phyloP scores from a whole-genome alignment of 2,113 vertebrate genomes.

The Hystrix cristata region DNA sequence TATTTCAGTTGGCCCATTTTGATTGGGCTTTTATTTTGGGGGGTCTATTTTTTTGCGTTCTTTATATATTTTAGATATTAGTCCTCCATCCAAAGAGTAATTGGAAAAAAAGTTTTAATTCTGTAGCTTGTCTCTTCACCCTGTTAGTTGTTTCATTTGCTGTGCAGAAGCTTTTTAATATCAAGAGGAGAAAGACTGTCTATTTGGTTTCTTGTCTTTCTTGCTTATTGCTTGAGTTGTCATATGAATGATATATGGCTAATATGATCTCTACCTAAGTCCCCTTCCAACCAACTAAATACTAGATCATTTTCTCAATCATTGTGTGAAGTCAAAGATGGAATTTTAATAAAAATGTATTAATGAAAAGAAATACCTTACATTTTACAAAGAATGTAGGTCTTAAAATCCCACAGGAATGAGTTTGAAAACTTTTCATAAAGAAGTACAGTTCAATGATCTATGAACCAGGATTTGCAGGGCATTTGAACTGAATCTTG shows the following conservation, averaged over 20 bases:
- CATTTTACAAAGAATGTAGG: background rate
- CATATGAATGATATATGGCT: too few relatives aligned
- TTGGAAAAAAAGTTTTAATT: background rate
- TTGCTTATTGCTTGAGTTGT: too few relatives aligned
- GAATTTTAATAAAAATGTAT: background rate
- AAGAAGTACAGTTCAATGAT: background rate
- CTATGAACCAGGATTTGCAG: background rate
- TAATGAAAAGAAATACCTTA: background rate
- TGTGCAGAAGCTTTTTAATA: background rate
- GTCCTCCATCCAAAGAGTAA: background rate
- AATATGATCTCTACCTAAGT: background rate
- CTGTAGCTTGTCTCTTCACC: background rate
- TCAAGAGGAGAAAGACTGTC: too few relatives aligned
- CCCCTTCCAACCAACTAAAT: background rate
- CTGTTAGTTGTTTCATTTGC: background rate
- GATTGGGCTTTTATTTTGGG: background rate
- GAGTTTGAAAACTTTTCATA: background rate
- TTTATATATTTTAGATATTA: background rate
- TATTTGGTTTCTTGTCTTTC: too few relatives aligned
- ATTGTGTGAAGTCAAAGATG: background rate
- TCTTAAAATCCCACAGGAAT: background rate
- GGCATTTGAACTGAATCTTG: background rate
- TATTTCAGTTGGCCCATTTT: background rate
- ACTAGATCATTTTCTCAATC: constrained; percentile 10
- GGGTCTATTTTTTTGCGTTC: background rate